phyloP scores from a whole-genome alignment of 2,113 vertebrate species.

The Phaethon lepturus region DNA sequence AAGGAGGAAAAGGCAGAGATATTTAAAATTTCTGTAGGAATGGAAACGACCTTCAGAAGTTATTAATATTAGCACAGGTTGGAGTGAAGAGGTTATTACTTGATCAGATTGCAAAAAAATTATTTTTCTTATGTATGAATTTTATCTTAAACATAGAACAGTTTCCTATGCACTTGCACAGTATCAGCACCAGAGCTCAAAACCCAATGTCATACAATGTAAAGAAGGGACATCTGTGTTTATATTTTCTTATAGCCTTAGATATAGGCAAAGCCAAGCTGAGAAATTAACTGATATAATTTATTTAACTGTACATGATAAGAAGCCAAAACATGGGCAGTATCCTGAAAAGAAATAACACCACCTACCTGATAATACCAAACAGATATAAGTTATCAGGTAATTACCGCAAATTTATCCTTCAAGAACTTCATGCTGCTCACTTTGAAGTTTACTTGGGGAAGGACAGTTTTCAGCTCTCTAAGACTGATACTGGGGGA shows the following conservation, averaged over 20 bases:
- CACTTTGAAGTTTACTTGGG: constrained; percentile 91
- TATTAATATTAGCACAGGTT: background rate
- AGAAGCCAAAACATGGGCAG: background rate
- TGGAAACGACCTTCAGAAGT: background rate
- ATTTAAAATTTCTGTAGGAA: constrained; percentile 8
- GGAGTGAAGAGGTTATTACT: background rate
- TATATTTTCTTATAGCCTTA: background rate
- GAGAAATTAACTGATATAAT: background rate
- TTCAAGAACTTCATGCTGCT: constrained; percentile 85
- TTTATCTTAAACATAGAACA: background rate
- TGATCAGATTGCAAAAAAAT: background rate
- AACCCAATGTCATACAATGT: background rate
- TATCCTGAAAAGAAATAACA: background rate
- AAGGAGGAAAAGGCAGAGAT: constrained; percentile 48
- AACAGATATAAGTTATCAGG: background rate
- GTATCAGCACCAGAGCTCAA: background rate
- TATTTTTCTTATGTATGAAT: background rate
- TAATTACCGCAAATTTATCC: constrained; percentile 87
- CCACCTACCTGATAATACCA: background rate
- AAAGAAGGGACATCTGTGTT: background rate
- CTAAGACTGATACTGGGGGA: constrained; percentile 87
- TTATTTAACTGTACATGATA: background rate
- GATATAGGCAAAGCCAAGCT: background rate
- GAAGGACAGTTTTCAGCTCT: constrained; percentile 90
- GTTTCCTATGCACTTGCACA: background rate